A percentile compares a stretch with the other conserved stretches of the same genome.
Conservation (phyloP, 2,113 vertebrate genomes). For the Engraulis encrasicolus region DNA sequence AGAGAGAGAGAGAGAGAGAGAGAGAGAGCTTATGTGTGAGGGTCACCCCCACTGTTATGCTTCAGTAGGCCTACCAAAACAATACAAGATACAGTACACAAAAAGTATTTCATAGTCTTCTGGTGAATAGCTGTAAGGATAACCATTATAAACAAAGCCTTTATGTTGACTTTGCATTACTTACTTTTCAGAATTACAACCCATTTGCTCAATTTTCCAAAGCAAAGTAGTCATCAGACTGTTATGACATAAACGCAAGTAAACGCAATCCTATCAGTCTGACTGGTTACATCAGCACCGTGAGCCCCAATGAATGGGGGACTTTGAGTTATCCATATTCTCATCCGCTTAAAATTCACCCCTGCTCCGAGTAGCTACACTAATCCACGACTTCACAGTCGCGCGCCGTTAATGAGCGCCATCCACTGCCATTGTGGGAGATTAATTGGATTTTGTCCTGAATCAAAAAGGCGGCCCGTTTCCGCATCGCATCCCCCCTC, state of each 20-base stretch:
- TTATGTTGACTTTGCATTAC: neutral
- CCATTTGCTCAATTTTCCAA: neutral
- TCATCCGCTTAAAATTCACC: conserved; percentile 11
- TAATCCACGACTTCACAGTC: conserved; percentile 15
- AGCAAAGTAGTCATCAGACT: neutral
- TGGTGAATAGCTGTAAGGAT: neutral
- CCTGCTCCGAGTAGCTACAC: neutral
- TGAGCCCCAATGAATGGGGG: neutral
- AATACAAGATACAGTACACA: neutral
- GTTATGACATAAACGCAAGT: no score
- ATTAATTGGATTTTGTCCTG: conserved; percentile 45
- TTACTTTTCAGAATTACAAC: neutral
- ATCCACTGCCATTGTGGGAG: conserved; percentile 22
- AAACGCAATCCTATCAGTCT: neutral
- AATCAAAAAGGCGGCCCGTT: conserved; percentile 23
- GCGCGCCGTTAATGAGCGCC: neutral
- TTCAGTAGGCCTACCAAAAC: no score
- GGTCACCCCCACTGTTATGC: no score
- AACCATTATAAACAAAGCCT: neutral
- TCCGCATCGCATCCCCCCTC: no score
- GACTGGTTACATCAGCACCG: neutral
- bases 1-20: no score
- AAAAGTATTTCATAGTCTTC: neutral
- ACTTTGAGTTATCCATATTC: neutral
- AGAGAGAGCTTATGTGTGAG: neutral